Percentiles rank a stretch among this genome's conserved stretches.
These are phyloP conservation scores for Physella acuta DNA, from an alignment of 1,140 invertebrate genomes.

Conservation along the genomic window DNA sequence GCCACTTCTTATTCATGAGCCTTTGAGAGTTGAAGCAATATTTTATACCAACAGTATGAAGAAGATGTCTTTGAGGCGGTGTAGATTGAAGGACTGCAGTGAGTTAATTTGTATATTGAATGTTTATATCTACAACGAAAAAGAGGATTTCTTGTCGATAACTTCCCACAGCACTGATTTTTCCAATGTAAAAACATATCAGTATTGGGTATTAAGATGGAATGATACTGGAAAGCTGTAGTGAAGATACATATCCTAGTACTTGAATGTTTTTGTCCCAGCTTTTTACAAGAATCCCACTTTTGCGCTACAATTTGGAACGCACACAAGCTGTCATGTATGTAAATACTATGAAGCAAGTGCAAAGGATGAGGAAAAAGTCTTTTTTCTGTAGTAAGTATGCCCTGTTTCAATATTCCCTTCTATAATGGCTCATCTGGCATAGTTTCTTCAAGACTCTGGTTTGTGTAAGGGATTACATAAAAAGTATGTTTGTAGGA, in stretches of 20 bases:
- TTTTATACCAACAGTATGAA: constrained; percentile 26
- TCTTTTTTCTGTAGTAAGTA: constrained; percentile 8
- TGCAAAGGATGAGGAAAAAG: constrained; percentile 12
- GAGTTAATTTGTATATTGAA: too few relatives aligned
- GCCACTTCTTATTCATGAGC: constrained; percentile 16
- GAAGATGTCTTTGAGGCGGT: constrained; percentile 27
- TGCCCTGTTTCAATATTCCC: too few relatives aligned
- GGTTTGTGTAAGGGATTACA: constrained; percentile 16
- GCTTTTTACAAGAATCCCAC: constrained; percentile 15
- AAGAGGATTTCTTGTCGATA: too few relatives aligned
- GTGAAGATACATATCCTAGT: not conserved
- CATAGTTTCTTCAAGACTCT: not conserved
- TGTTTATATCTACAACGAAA: too few relatives aligned
- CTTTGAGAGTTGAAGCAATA: constrained; percentile 13
- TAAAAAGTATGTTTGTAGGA: too few relatives aligned
- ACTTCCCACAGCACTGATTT: too few relatives aligned
- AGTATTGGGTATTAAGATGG: too few relatives aligned
- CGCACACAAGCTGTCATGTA: constrained; percentile 16
- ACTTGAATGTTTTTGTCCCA: constrained; percentile 2
- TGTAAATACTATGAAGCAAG: constrained; percentile 20
- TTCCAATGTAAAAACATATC: too few relatives aligned
- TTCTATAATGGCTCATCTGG: too few relatives aligned
- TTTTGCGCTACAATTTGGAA: constrained; percentile 4
- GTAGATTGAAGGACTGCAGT: constrained; percentile 23
- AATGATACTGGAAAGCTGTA: too few relatives aligned